Evolutionary conservation across 1,140 invertebrate genomes (phyloP), one percentile per base, ranked within the genome.

Genomic region (Drosophila trapezifrons): DNA sequence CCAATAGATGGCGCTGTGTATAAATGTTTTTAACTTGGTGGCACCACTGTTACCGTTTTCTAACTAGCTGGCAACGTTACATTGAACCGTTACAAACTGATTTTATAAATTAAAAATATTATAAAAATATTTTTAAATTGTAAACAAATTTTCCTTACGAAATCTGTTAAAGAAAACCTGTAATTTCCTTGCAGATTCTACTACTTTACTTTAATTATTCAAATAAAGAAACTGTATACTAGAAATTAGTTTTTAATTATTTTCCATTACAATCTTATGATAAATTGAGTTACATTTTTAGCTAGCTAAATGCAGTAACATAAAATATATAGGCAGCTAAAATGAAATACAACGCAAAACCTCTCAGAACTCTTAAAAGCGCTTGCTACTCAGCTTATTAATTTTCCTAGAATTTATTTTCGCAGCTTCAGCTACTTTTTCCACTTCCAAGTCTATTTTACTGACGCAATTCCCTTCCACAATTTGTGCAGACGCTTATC

Each of bases 401-500:
- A 20, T 35, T 35, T 52, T 9, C 13, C 18, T 20, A 15, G 17
- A 52, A 52, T 15, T 20, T 35, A 4, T 15, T n/a, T 20, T 20
- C 5, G 18, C 49, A 1, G 15, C 18, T 20, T 20, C 29, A 20
- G 18, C 32, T 6, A 37, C 0, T 35, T 35, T 52, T 52, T 2
- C 29, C 29, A 52, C 32, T 15, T 7, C 6, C 37, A 32, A 9
- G 2, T 40, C n/a, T 57, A 10, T 18, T 42, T 20, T 5, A 12
- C 40, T 71, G 67, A 70, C 42, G 67, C 32, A 71, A 71, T 57
- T 37, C 29, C 10, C 8, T 3, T 2, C 13, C 4, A 52, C n/a
- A 13, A 40, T 32, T 43, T 40, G 25, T 43, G 29, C 58, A 52
- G 52, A 46, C 54, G 4, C 40, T 64, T 76, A 76, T 76, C 73